Percentiles rank a stretch among this genome's conserved stretches.
These are phyloP conservation scores for Ochotona princeps DNA, from an alignment of 2,113 vertebrate genomes.

Conservation along the genomic window DNA sequence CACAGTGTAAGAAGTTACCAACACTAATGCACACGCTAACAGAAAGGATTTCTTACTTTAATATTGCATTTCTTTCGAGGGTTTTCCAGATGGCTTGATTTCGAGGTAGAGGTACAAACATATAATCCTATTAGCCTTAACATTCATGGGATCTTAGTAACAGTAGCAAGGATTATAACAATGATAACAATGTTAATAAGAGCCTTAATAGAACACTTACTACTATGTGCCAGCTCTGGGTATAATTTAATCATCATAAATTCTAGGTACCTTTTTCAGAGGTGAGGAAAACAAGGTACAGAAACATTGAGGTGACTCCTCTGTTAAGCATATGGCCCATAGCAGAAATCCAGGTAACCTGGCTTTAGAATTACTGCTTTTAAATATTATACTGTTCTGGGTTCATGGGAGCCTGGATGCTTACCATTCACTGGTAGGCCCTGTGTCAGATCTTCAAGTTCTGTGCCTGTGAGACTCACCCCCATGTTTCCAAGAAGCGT, in stretches of 20 bases:
- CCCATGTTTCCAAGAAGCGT: background rate
- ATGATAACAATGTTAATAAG: background rate
- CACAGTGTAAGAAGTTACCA: background rate
- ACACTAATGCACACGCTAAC: background rate
- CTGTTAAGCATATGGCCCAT: background rate
- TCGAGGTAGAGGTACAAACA: background rate
- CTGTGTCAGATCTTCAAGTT: slow-evolving; percentile 43
- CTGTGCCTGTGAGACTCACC: background rate
- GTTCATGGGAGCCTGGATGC: background rate
- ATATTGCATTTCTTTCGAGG: background rate
- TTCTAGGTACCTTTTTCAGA: background rate
- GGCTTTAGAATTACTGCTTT: background rate
- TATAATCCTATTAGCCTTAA: background rate
- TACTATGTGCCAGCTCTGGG: too few relatives aligned
- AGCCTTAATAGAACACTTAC: background rate
- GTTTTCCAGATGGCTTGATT: background rate
- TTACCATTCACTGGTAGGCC: background rate
- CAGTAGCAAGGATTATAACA: background rate
- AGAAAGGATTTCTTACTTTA: background rate
- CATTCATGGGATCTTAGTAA: background rate
- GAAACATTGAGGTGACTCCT: background rate
- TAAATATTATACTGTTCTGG: background rate
- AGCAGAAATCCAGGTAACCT: background rate
- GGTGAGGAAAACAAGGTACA: background rate
- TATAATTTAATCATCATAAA: background rate